These are phyloP conservation scores for Chroicocephalus ridibundus DNA, from an alignment of 2,113 vertebrate genomes.

Conservation along the genomic window DNA sequence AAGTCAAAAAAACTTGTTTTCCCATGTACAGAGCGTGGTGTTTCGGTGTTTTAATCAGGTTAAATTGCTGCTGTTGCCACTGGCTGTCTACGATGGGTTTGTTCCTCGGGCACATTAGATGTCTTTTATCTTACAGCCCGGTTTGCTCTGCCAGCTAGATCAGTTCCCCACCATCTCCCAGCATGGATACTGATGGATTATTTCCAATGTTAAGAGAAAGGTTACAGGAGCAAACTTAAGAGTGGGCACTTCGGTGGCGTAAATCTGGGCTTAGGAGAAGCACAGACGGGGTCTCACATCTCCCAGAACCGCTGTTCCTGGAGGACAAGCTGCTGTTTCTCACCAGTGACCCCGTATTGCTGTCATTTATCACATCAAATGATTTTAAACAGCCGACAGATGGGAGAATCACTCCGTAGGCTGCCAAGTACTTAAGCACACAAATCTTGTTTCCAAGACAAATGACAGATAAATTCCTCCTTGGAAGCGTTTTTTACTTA, in stretches of 20 bases:
- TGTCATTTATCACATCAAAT: not conserved
- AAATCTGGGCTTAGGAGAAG: not conserved
- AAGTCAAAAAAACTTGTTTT: not conserved
- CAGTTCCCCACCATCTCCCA: not conserved
- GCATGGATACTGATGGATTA: too few relatives aligned
- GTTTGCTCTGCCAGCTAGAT: not conserved
- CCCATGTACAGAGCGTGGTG: accelerated
- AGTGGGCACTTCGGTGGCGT: not conserved
- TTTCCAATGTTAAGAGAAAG: too few relatives aligned
- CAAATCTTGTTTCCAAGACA: not conserved
- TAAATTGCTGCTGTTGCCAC: not conserved
- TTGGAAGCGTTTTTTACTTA: not conserved
- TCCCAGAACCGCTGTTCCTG: not conserved
- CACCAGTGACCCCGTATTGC: not conserved
- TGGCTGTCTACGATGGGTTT: accelerated
- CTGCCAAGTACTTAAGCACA: not conserved
- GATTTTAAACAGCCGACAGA: not conserved
- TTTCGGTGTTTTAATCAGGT: not conserved
- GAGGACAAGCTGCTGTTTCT: not conserved
- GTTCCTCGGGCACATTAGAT: not conserved
- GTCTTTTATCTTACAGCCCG: accelerated
- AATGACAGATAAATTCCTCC: not conserved
- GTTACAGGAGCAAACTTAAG: not conserved
- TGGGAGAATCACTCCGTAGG: not conserved
- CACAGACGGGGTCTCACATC: not conserved